Base-by-base conservation (phyloP, 2,797 vertebrate species). In the Notolepis coatsorum region DNA sequence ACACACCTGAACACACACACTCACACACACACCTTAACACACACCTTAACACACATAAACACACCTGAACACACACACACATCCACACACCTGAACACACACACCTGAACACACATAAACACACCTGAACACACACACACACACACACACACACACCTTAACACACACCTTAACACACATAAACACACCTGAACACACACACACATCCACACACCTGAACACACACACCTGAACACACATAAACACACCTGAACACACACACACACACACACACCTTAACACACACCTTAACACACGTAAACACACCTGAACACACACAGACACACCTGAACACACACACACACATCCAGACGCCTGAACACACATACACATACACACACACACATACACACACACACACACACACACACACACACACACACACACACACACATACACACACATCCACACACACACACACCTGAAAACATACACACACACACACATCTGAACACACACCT, bases 271-370 rank as follows among this genome's bases (percentile, higher is more conserved):
- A 30, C 28, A 38, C 13, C 7, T 8, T 5, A 38, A 3, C 13
- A 7, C 3, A 13, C 7, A 8, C 35, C 12, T 13, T 8, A 38
- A 38, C 7, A 5, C 35, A n/a, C n/a, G n/a, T n/a, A n/a, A n/a
- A n/a, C n/a, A n/a, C n/a, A n/a, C n/a, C n/a, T n/a, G n/a, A n/a
- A n/a, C n/a, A n/a, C n/a, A n/a, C 12, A 15, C 33, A 8, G 13
- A 25, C 1, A 25, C 35, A 24, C 33, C 20, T 33, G 23, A 31
- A 35, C 31, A 37, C 49, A 52, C 47, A 50, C 8, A 43, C 9
- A 12, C 25, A 28, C 28, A 31, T 28, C 21, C 52, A 20, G 74
- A 65, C 52, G 41, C 33, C 5, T 23, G 15, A 23, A 21, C 13
- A 6, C 27, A n/a, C 23, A n/a, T n/a, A n/a, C n/a, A n/a, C n/a